Evolutionary conservation across 2,888 invertebrate species (phyloP), one percentile per base, ranked within the genome.

Genomic region (Salticus scenicus): DNA sequence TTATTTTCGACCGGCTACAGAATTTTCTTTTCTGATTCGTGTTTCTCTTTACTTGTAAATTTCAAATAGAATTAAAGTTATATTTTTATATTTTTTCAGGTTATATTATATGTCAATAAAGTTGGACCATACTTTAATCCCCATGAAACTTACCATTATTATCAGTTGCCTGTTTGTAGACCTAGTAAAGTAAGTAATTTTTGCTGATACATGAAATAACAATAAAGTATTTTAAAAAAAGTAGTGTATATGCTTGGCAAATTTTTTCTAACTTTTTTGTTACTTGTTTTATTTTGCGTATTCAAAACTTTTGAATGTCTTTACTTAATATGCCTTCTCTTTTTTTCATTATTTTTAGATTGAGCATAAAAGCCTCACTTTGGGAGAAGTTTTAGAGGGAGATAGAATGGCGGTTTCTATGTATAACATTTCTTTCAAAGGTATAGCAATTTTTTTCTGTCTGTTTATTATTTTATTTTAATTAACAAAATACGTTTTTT

Each of bases 381-480:
- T 93, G 24, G 92, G 93, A n/a, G 92, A 93, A 89, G 92, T 92
- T 1, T 89, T 93, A 63, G 92, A 92, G 90, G 93, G 93, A n/a
- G 93, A 93, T 88, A 90, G 92, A 30, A 92, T 92, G 92, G 93
- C 93, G 10, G 88, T 91, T 66, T 92, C 92, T 0, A 83, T 91
- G 75, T 93, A 92, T 88, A 90, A 91, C 41, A 90, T 93, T 75
- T 89, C 90, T 42, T 92, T 92, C 88, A 90, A 90, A 90, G 90
- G 92, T 92, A 89, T 89, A n/a, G 27, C 28, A 17, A 5, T 5
- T 17, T 12, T 14, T 66, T 31, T 66, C 28, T 66, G 27, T 66
- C 28, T 66, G 27, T 66, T 64, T 28, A 2, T 64, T 64, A 28
- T 64, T 8, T 64, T 8, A 14, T 24, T n/a, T 2, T 64, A 20